These are phyloP conservation scores for Agrilus biguttatus DNA, from an alignment of 2,888 invertebrate genomes.

Conservation along the genomic window DNA sequence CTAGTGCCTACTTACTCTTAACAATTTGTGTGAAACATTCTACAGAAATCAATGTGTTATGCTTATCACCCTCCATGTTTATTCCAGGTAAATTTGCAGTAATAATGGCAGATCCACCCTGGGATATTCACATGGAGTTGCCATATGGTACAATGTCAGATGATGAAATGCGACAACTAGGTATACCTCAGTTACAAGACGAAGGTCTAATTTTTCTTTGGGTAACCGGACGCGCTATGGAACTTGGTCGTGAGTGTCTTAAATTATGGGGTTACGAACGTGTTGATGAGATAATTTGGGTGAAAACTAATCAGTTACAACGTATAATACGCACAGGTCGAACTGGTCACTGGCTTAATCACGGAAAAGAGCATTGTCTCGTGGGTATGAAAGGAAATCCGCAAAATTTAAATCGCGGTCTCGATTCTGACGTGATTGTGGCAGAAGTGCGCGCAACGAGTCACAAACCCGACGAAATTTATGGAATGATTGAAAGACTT, in stretches of 20 bases:
- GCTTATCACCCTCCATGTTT: not conserved
- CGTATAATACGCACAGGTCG: conserved; percentile 92
- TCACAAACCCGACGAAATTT: conserved; percentile 97
- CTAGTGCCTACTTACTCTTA: too few species aligned
- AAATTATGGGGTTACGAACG: conserved; percentile 94
- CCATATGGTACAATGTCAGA: conserved; percentile 98
- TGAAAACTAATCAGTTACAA: conserved; percentile 96
- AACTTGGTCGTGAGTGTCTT: conserved; percentile 87
- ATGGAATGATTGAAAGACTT: conserved; percentile 91
- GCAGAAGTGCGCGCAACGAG: conserved; percentile 96
- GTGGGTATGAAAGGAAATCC: conserved; percentile 95
- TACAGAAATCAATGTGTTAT: too few species aligned
- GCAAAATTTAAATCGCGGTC: conserved; percentile 74
- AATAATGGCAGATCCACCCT: conserved; percentile 97
- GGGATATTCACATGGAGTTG: conserved; percentile 99
- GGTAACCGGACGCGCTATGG: conserved; percentile 97
- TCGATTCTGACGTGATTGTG: conserved; percentile 97
- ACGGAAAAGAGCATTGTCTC: conserved; percentile 95
- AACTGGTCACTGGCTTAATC: conserved; percentile 97
- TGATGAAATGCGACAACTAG: conserved; percentile 93
- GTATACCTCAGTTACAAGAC: conserved; percentile 88
- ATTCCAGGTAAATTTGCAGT: conserved; percentile 84
- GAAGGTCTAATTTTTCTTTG: conserved; percentile 93
- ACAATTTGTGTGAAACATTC: too few species aligned
- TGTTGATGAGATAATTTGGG: conserved; percentile 97